These are phyloP conservation scores for Clavelina lepadiformis DNA, from an alignment of 23 tunicate species.

Conservation along the genomic window DNA sequence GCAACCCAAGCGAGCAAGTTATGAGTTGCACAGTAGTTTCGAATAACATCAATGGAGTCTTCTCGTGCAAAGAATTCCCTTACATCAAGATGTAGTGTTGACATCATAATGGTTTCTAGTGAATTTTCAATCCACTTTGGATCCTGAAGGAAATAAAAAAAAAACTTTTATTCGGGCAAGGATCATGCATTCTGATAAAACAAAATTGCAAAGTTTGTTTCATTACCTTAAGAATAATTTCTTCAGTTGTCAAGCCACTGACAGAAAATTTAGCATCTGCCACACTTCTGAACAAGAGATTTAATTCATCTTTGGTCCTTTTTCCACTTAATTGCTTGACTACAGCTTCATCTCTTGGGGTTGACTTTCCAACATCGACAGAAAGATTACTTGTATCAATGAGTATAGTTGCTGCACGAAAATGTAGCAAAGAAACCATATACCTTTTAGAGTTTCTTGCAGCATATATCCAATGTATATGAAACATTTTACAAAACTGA, in stretches of 20 bases:
- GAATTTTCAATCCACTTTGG: constrained; percentile 32
- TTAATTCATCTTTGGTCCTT: neutral
- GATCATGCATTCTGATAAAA: neutral
- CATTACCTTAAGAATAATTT: constrained; percentile 64
- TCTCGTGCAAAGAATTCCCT: constrained; percentile 3
- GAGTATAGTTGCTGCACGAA: constrained; percentile 53
- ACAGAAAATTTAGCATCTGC: constrained; percentile 33
- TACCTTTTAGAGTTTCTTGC: neutral
- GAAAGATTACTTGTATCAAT: constrained; percentile 50
- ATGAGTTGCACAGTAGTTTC: neutral
- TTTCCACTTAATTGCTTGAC: constrained; percentile 21
- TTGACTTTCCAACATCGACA: constrained; percentile 44
- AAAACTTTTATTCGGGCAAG: neutral
- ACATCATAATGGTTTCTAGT: constrained; percentile 13
- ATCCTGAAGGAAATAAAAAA: constrained; percentile 32
- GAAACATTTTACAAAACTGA: too few species aligned
- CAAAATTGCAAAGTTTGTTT: neutral
- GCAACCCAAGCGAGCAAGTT: constrained; percentile 24
- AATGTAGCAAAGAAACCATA: neutral
- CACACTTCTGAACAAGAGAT: neutral
- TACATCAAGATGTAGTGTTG: constrained; percentile 25
- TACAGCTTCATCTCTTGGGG: constrained; percentile 31
- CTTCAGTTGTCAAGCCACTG: constrained; percentile 25
- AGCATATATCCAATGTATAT: too few species aligned
- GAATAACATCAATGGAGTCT: neutral